Percentiles rank a stretch among this genome's conserved stretches.
Conservation (phyloP, 2,888 invertebrate species). For the Eupeodes luniger region DNA sequence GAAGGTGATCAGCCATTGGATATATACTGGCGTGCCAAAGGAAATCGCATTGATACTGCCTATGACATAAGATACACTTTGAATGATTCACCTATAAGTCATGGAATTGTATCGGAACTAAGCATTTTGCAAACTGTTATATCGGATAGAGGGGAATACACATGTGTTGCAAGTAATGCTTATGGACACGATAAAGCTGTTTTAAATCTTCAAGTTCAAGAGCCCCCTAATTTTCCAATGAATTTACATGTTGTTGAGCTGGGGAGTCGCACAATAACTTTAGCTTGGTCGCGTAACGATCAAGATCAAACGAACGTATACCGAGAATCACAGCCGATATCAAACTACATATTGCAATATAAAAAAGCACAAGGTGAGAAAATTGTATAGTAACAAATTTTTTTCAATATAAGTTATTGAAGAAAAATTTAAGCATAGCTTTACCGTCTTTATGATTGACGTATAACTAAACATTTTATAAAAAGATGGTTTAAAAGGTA, state of each 20-base stretch:
- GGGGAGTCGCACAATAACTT: slow-evolving; percentile 85
- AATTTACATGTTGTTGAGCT: slow-evolving; percentile 86
- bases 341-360: slow-evolving; percentile 86
- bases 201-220: slow-evolving; percentile 85
- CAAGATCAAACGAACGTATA: slow-evolving; percentile 81
- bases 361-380: slow-evolving; percentile 86
- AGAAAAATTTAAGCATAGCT: no score
- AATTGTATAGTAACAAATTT: neutral
- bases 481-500: no score
- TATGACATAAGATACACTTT: slow-evolving; percentile 85
- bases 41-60: slow-evolving; percentile 85
- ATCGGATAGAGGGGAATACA: slow-evolving; percentile 86
- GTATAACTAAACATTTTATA: no score
- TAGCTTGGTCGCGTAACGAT: slow-evolving; percentile 86
- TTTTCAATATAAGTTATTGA: neutral
- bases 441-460: no score
- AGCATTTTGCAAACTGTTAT: slow-evolving; percentile 85
- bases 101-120: slow-evolving; percentile 85
- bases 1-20: slow-evolving; percentile 86
- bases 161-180: slow-evolving; percentile 87
- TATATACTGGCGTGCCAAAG: slow-evolving; percentile 85
- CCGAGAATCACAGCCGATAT: slow-evolving; percentile 85
- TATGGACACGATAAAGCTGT: slow-evolving; percentile 86
- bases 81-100: slow-evolving; percentile 82
- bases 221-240: slow-evolving; percentile 87